A percentile compares a stretch with the other conserved stretches of the same genome.
Conservation (phyloP, 2,888 invertebrate genomes). For the Schizaphis graminum region DNA sequence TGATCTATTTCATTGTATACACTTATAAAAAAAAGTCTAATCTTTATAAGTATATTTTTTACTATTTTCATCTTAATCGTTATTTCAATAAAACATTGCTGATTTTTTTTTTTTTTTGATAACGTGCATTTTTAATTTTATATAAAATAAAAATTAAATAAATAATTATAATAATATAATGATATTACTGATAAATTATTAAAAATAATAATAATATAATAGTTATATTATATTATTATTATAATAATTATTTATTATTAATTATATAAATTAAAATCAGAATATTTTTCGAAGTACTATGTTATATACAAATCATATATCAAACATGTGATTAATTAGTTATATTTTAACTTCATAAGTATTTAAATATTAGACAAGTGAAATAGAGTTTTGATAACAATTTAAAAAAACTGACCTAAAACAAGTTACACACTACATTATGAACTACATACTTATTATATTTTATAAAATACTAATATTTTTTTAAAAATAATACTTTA, state of each 20-base stretch:
- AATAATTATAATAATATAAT: too few relatives aligned
- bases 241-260: too few relatives aligned
- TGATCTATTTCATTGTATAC: background rate
- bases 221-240: too few relatives aligned
- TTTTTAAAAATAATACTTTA: background rate
- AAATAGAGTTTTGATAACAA: background rate
- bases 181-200: too few relatives aligned
- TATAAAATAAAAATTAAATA: too few relatives aligned
- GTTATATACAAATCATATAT: background rate
- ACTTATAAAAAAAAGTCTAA: background rate
- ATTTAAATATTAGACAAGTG: background rate
- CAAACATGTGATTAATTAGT: background rate
- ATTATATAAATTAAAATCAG: too few relatives aligned
- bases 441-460: background rate
- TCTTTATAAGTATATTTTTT: background rate
- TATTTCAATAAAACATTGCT: background rate
- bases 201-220: too few relatives aligned
- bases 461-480: background rate
- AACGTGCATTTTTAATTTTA: background rate
- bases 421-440: too few relatives aligned
- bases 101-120: background rate
- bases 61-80: background rate
- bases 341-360: background rate
- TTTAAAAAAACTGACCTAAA: too few relatives aligned
- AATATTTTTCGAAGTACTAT: background rate